phyloP scores from a whole-genome alignment of 2,888 invertebrate genomes.

The Colletes collaris region DNA sequence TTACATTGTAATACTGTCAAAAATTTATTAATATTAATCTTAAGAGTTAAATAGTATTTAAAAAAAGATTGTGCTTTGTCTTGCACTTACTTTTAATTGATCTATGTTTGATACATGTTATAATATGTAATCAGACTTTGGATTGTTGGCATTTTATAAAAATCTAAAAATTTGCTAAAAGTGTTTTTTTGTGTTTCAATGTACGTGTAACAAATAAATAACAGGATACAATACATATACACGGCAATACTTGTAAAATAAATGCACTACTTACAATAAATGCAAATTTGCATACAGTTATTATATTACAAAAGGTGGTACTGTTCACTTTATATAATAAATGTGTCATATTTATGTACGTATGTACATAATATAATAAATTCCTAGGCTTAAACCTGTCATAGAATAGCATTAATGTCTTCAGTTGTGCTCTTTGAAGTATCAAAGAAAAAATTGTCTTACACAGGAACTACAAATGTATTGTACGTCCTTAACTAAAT shows the following conservation, averaged over 20 bases:
- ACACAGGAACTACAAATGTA: slow-evolving; percentile 55
- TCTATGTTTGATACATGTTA: slow-evolving; percentile 30
- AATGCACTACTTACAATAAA: slow-evolving; percentile 74
- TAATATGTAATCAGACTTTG: slow-evolving; percentile 16
- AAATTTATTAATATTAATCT: slow-evolving; percentile 32
- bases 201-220: slow-evolving; percentile 20
- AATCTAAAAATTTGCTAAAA: slow-evolving; percentile 8
- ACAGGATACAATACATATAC: slow-evolving; percentile 32
- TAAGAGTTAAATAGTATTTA: slow-evolving; percentile 38
- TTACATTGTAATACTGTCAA: slow-evolving; percentile 53
- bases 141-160: background rate
- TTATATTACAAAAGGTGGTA: slow-evolving; percentile 57
- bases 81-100: slow-evolving; percentile 30
- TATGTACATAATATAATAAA: slow-evolving; percentile 59
- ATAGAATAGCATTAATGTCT: slow-evolving; percentile 38
- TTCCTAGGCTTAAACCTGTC: slow-evolving; percentile 43
- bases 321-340: slow-evolving; percentile 52
- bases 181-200: slow-evolving; percentile 4
- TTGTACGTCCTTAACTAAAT: slow-evolving; percentile 45
- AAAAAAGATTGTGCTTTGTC: slow-evolving; percentile 49
- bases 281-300: slow-evolving; percentile 62
- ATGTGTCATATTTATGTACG: slow-evolving; percentile 56
- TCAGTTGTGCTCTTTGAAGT: slow-evolving; percentile 46
- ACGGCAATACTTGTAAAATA: slow-evolving; percentile 59
- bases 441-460: slow-evolving; percentile 42